Evolutionary conservation across 2,888 invertebrate genomes (phyloP).

Genomic region (Troilus luridus): DNA sequence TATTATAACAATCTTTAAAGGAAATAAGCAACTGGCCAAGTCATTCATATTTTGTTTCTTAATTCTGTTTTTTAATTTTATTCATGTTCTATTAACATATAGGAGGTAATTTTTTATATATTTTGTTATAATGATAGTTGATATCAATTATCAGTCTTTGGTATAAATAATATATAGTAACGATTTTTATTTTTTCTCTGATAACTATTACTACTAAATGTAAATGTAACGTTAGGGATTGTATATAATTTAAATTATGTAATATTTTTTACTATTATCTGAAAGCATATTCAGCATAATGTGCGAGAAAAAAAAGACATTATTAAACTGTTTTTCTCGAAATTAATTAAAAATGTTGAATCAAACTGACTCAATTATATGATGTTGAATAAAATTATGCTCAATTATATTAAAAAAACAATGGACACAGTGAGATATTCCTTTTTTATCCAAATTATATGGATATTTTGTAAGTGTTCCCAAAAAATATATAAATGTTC

Average conservation of each 20-base stretch:
- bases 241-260: slow-evolving; percentile 18
- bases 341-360: neutral
- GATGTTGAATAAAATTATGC: neutral
- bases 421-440: neutral
- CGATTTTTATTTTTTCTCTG: neutral
- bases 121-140: neutral
- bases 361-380: neutral
- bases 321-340: neutral
- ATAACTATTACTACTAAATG: neutral
- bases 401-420: slow-evolving; percentile 34
- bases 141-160: neutral
- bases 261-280: neutral
- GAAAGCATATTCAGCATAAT: neutral
- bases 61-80: neutral
- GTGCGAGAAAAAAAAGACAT: neutral
- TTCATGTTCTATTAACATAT: neutral
- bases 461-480: slow-evolving; percentile 34
- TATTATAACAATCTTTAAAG: neutral
- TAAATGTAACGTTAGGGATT: neutral
- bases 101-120: neutral
- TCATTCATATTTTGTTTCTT: neutral
- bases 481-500: slow-evolving; percentile 10
- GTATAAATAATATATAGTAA: neutral
- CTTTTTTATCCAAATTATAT: neutral
- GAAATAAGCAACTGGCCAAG: neutral